Conservation (phyloP, 2,797 vertebrate species). For the Chromobotia macracanthus region DNA sequence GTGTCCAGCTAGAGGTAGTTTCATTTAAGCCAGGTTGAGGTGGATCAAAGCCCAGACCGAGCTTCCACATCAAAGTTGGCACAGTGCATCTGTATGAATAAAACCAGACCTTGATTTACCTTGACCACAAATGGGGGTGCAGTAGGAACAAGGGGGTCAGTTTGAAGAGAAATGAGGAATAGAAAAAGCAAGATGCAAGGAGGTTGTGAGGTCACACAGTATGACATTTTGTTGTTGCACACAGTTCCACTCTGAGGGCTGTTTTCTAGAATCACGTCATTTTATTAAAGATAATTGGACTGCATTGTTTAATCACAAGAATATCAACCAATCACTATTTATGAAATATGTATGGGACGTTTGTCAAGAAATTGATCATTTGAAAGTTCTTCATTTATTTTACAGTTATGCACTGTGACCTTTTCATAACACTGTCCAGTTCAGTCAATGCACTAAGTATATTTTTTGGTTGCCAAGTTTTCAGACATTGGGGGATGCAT, state of each 20-base stretch:
- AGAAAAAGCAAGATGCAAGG: conserved; percentile 8
- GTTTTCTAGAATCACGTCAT: not conserved
- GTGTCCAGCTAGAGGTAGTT: conserved; percentile 53
- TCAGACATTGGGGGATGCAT: conserved; percentile 20
- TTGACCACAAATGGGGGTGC: conserved; percentile 42
- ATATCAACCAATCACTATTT: not conserved
- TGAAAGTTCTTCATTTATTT: not conserved
- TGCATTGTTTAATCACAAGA: not conserved
- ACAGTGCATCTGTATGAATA: conserved; percentile 43
- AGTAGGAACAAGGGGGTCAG: conserved; percentile 26
- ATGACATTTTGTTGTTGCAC: not conserved
- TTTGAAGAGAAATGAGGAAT: conserved; percentile 10
- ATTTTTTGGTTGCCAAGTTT: conserved; percentile 46
- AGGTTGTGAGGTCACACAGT: not conserved
- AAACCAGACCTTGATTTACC: conserved; percentile 57
- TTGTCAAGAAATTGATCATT: conserved; percentile 12
- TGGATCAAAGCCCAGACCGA: conserved; percentile 59
- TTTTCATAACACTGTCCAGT: not conserved
- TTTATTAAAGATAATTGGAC: not conserved
- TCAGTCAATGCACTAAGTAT: conserved; percentile 32
- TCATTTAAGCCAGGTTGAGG: conserved; percentile 57
- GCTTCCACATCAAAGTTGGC: conserved; percentile 57
- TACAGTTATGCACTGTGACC: conserved; percentile 9
- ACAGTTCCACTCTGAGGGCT: not conserved
- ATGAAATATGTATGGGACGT: not conserved